phyloP scores from a whole-genome alignment of 2,888 invertebrate genomes.

The Phyllotreta cruciferae region DNA sequence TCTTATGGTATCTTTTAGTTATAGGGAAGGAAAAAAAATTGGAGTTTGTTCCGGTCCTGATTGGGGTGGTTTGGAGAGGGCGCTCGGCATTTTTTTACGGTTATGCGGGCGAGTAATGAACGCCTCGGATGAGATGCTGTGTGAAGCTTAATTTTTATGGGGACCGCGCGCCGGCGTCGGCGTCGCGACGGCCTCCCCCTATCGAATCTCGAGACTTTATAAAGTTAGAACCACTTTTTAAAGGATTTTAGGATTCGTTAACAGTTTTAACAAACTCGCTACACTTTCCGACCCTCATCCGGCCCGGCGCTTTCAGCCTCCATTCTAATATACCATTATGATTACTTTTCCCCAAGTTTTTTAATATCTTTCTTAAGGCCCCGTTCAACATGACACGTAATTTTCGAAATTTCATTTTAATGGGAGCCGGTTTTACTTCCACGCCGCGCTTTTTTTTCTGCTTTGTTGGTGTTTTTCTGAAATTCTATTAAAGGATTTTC shows the following conservation, averaged over 20 bases:
- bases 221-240: slow-evolving; percentile 59
- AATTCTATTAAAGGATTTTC: slow-evolving; percentile 37
- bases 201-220: slow-evolving; percentile 56
- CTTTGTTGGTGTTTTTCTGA: slow-evolving; percentile 47
- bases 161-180: slow-evolving; percentile 53
- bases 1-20: no score
- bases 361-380: slow-evolving; percentile 57
- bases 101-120: slow-evolving; percentile 58
- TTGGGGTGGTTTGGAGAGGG: slow-evolving; percentile 34
- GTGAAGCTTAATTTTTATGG: slow-evolving; percentile 60
- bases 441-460: slow-evolving; percentile 40
- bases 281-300: slow-evolving; percentile 52
- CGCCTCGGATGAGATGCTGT: slow-evolving; percentile 53
- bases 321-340: slow-evolving; percentile 45
- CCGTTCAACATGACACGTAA: slow-evolving; percentile 56
- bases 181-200: slow-evolving; percentile 39
- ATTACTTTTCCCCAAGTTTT: slow-evolving; percentile 58
- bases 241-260: slow-evolving; percentile 61
- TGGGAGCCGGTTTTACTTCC: slow-evolving; percentile 45
- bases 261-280: slow-evolving; percentile 60
- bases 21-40: background rate
- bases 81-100: slow-evolving; percentile 54
- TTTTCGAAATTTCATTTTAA: slow-evolving; percentile 56
- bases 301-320: slow-evolving; percentile 42
- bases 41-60: slow-evolving; percentile 17